A percentile compares a stretch with the other conserved stretches of the same genome.
These are phyloP conservation scores for Monochamus alternatus DNA, from an alignment of 2,888 invertebrate species.

Conservation along the genomic window DNA sequence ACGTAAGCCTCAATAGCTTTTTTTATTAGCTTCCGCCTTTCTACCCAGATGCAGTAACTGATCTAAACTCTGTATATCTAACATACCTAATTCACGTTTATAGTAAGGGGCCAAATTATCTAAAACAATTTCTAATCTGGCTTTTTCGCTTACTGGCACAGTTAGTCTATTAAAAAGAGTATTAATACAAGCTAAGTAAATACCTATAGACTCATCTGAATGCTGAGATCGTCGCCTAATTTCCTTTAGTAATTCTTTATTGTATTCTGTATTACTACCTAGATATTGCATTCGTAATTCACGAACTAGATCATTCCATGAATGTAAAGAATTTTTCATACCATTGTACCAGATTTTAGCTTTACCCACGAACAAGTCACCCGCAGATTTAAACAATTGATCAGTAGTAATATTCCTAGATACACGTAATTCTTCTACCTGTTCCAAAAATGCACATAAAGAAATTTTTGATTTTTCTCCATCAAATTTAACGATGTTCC, in stretches of 20 bases:
- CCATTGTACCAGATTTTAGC: no score
- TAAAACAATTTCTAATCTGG: neutral
- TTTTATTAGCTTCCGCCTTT: neutral
- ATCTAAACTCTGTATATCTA: neutral
- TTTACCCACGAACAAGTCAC: neutral
- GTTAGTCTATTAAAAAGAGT: no score
- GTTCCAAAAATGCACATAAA: slow-evolving; percentile 3
- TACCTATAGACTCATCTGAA: no score
- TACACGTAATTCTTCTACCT: neutral
- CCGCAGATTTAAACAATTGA: neutral
- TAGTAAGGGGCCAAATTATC: neutral
- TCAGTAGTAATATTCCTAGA: neutral
- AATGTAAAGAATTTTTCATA: no score
- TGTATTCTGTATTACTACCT: no score
- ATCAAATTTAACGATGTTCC: neutral
- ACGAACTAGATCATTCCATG: no score
- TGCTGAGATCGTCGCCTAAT: no score
- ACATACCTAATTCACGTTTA: neutral
- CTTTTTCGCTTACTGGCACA: no score
- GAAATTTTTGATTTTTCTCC: neutral
- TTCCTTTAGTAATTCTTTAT: no score
- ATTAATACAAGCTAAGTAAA: no score
- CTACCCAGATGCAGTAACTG: neutral
- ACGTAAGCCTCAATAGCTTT: no score
- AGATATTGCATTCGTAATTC: neutral